Base-by-base conservation (phyloP, 2,113 vertebrate genomes). In the Pachycephala philippinensis region DNA sequence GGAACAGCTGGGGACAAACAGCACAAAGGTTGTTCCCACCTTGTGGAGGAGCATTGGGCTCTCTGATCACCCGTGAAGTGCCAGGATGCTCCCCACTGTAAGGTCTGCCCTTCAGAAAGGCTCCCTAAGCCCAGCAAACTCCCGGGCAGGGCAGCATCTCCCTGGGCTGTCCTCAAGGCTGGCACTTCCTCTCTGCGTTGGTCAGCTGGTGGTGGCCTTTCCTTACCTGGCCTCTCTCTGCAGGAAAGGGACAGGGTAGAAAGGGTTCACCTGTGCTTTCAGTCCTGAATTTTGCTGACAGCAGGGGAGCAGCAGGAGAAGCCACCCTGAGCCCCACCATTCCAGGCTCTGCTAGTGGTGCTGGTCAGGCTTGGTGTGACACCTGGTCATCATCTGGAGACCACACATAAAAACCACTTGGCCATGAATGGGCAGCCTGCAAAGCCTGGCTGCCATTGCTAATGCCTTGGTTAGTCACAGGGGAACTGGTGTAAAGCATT, bases 71-170 rank as follows among this genome's bases (percentile, higher is more conserved):
- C 57, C 23, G 22, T 10, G 35, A 49, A 27, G 53, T 53, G 26
- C 31, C 47, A 4, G 33, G 17, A 16, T 0, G 0, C 6, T 75
- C n/a, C 28, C 15, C 20, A 7, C 4, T 60, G 44, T 17, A 7
- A 52, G 19, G 2, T 31, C 6, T 60, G 63, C 23, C 76, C 37
- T 78, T 65, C 50, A 30, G 54, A 84, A 42, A 37, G 53, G 19
- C 31, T 87, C 27, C 33, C 18, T 47, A 18, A 74, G 35, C 27
- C 31, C 52, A 44, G 37, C 37, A 52, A 63, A 18, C 0, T 0
- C 13, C 26, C 0, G 0, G 31, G n/a, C 69, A 90, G 33, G 40
- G 39, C 60, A 81, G 64, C 22, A 6, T 23, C 37, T 63, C 78
- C 35, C 50, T 44, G 45, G 53, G 11, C 66, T 76, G 15, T 15